Evolutionary conservation across 2,113 vertebrate species (phyloP), one percentile per base, ranked within the genome.

Genomic region (Notarius lentiginosus): DNA sequence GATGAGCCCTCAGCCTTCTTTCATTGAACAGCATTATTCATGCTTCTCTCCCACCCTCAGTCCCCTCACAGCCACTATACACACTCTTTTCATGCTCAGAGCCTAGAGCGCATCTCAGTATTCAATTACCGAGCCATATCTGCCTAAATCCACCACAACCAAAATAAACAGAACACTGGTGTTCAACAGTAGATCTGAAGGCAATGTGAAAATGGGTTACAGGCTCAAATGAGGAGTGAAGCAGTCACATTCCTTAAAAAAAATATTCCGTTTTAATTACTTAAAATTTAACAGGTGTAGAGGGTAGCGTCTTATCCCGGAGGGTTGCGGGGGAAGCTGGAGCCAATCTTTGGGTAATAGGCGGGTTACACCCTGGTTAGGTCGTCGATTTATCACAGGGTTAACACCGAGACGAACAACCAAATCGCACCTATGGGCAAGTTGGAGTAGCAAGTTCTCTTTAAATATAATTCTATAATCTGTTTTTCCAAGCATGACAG

Each of bases 11-110:
- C 76, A 85, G 80, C 83, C 88, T 79, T 88, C 73, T 80, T 87
- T 58, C 84, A 89, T 89, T 88, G 75, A 88, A 87, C 51, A 84
- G 84, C 88, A 89, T 89, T 88, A 90, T 90, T 87, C 87, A 89
- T 89, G 82, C 60, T 12, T 22, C 81, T 86, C 84, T 80, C 81
- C 22, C 60, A 18, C 84, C 82, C 56, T 83, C 70, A 24, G 85
- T 83, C 53, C 83, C 84, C 76, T 76, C 79, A 58, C 58, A 65
- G 80, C 53, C 84, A n/a, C 86, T 73, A 72, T 65, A 51, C 77
- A 84, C 70, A 63, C 79, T 83, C 87, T 84, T 41, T 87, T 88
- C 75, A 84, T 87, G 81, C 86, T 87, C 55, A 14, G 49, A 51
- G 83, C 89, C 89, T 84, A 34, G 34, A 85, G 85, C 83, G 77